These are phyloP conservation scores for Watsonalla cultraria DNA, from an alignment of 2,888 invertebrate species.

Conservation along the genomic window DNA sequence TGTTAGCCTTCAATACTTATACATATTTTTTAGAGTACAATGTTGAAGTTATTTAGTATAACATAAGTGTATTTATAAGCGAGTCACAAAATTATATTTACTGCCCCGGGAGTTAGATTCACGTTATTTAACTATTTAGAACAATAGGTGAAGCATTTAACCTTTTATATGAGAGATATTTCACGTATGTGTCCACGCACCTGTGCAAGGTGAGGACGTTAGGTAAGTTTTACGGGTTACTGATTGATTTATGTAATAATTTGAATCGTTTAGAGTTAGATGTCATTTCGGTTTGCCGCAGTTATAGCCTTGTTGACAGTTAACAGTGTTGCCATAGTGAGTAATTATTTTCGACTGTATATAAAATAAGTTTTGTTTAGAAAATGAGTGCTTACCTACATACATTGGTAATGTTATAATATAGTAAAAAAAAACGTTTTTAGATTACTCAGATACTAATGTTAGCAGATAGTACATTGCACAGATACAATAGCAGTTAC, in stretches of 20 bases:
- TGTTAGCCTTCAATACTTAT: conserved; percentile 79
- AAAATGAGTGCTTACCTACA: conserved; percentile 59
- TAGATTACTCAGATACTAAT: conserved; percentile 36
- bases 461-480: conserved; percentile 49
- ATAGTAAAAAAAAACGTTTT: conserved; percentile 37
- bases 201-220: conserved; percentile 26
- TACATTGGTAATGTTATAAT: conserved; percentile 32
- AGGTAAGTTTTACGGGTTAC: conserved; percentile 43
- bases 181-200: conserved; percentile 35
- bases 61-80: conserved; percentile 69
- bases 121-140: conserved; percentile 69
- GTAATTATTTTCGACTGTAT: conserved; percentile 73
- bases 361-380: conserved; percentile 67
- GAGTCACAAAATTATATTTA: conserved; percentile 77
- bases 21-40: conserved; percentile 79
- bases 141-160: conserved; percentile 73
- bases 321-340: conserved; percentile 76
- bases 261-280: conserved; percentile 57
- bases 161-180: conserved; percentile 66
- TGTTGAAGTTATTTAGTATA: conserved; percentile 78
- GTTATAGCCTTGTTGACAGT: conserved; percentile 69
- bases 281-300: conserved; percentile 63
- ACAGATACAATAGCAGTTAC: conserved; percentile 71
- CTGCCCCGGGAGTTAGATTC: conserved; percentile 69
- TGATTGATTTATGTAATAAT: conserved; percentile 32